A percentile compares a stretch with the other conserved stretches of the same genome.
phyloP scores from a whole-genome alignment of 2,888 invertebrate species.

The Aphodius granarius region DNA sequence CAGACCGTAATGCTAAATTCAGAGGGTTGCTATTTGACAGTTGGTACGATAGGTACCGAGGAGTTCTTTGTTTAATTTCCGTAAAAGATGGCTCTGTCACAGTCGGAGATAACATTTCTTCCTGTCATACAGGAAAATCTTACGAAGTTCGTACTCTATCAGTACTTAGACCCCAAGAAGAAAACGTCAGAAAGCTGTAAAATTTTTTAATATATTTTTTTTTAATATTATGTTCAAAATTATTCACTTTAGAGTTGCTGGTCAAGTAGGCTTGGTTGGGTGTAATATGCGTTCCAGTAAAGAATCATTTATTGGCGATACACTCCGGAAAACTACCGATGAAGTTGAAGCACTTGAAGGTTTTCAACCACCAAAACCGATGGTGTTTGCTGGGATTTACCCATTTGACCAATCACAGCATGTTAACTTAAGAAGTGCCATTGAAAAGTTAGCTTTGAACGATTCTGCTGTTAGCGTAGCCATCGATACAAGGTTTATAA shows the following conservation, averaged over 20 bases:
- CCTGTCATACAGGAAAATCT: conserved; percentile 68
- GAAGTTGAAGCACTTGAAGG: conserved; percentile 63
- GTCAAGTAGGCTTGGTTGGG: conserved; percentile 90
- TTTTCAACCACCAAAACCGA: conserved; percentile 72
- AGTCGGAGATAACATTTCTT: conserved; percentile 76
- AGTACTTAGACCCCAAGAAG: conserved; percentile 77
- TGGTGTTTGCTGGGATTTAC: conserved; percentile 89
- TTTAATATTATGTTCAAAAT: not conserved
- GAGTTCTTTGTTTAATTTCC: conserved; percentile 76
- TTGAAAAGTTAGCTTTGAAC: conserved; percentile 90
- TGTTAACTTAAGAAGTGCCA: conserved; percentile 71
- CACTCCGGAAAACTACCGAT: conserved; percentile 61
- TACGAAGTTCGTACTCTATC: conserved; percentile 81
- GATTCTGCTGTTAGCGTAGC: conserved; percentile 88
- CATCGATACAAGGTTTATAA: conserved; percentile 76
- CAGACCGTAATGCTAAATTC: conserved; percentile 63
- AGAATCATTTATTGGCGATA: conserved; percentile 79
- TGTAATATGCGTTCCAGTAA: conserved; percentile 76
- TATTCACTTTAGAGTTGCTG: conserved; percentile 63
- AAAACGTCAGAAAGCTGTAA: conserved; percentile 65
- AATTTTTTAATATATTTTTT: conserved; percentile 36
- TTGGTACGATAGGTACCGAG: conserved; percentile 88
- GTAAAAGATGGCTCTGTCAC: conserved; percentile 75
- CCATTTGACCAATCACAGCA: conserved; percentile 90
- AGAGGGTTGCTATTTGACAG: conserved; percentile 90